Evolutionary conservation across 2,797 vertebrate genomes (phyloP), one percentile per base, ranked within the genome.

Genomic region (Lepidocolaptes lacrymiger): DNA sequence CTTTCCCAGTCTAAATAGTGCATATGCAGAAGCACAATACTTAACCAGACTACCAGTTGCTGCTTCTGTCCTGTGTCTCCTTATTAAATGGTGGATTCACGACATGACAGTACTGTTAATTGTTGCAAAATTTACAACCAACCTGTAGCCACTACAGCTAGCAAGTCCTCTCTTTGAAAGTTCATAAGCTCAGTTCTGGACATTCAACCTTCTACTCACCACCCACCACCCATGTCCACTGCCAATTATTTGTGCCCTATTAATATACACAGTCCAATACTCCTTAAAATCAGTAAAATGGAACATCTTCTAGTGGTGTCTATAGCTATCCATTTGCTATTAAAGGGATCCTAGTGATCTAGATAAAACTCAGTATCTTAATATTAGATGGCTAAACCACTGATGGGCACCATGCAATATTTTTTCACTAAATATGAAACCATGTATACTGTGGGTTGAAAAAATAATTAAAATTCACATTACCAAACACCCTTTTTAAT

Each of bases 201-300:
- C 7, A 67, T 27, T 71, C 12, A 72, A 1, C 2, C 18, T 67
- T 68, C 39, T 67, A 20, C 27, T 20, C 8, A 22, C 7, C 5
- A 32, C 21, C 6, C 44, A 48, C 3, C 5, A 34, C 3, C 12
- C 6, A 48, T 0, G 1, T 2, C 3, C 13, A 39, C 4, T 2
- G 2, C 2, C 3, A 59, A 1, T 27, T 59, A n/a, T 24, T n/a
- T 75, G 5, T 24, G 79, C 28, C 18, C 6, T 58, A 12, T 56
- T 48, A 64, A 12, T 5, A 49, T 36, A 44, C 17, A 49, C 3
- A 51, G 26, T 37, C 8, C 7, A 66, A 36, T 36, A 10, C 11
- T 62, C 23, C 2, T 26, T 62, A 58, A 77, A 83, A 77, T n/a
- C 7, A 27, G 4, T 46, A 74, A 73, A 79, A 66, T 56, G 1